Conservation (phyloP, 2,797 vertebrate genomes). For the Hipposideros larvatus region DNA sequence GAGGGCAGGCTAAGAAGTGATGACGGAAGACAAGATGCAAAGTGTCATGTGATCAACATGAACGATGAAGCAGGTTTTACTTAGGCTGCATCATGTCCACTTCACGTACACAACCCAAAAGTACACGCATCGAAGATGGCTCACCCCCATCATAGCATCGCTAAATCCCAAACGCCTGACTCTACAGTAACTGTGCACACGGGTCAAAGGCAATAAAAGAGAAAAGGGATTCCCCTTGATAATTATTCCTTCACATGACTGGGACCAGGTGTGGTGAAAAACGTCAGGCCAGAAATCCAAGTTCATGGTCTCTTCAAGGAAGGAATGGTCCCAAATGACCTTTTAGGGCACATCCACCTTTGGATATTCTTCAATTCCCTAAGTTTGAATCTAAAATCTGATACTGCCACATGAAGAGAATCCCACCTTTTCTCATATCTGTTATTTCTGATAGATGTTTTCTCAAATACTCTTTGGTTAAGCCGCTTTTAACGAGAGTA, state of each 20-base stretch:
- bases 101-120: neutral
- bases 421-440: neutral
- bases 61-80: neutral
- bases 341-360: neutral
- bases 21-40: neutral
- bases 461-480: constrained; percentile 1
- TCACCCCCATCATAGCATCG: neutral
- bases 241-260: neutral
- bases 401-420: neutral
- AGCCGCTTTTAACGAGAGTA: neutral
- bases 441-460: neutral
- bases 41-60: neutral
- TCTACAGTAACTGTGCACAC: neutral
- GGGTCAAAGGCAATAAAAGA: neutral
- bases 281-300: neutral
- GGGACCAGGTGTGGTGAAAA: neutral
- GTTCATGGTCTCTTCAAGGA: neutral
- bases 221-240: neutral
- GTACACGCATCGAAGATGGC: neutral
- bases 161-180: neutral
- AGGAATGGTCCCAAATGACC: neutral
- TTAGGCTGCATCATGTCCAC: neutral
- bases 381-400: constrained; percentile 20
- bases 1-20: neutral
- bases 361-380: neutral